Evolutionary conservation across 2,888 invertebrate species (phyloP).

Genomic region (Flexamia atlantica): DNA sequence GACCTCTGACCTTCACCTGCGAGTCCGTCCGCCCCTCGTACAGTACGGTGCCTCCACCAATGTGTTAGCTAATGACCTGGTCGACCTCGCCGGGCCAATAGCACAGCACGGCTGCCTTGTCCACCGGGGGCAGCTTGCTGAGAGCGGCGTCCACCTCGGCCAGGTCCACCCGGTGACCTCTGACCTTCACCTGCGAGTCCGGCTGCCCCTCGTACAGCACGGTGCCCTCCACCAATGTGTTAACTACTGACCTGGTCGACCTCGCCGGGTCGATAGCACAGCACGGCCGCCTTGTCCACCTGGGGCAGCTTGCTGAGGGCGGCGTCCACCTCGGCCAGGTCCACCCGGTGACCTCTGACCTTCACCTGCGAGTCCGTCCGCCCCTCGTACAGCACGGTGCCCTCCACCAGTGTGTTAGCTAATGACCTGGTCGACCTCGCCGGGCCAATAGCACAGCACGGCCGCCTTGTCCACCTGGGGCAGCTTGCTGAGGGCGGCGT

Average conservation of each 20-base stretch:
- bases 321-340: slow-evolving; percentile 88
- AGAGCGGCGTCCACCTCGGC: slow-evolving; percentile 88
- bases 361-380: slow-evolving; percentile 92
- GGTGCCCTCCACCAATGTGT: slow-evolving; percentile 82
- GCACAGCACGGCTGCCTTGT: slow-evolving; percentile 88
- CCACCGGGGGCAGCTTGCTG: slow-evolving; percentile 79
- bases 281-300: slow-evolving; percentile 87
- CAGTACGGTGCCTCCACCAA: slow-evolving; percentile 82
- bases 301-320: slow-evolving; percentile 80
- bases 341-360: slow-evolving; percentile 91
- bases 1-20: slow-evolving; percentile 91
- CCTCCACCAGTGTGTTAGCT: slow-evolving; percentile 82
- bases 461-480: slow-evolving; percentile 84
- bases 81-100: slow-evolving; percentile 83
- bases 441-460: slow-evolving; percentile 88
- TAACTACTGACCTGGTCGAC: slow-evolving; percentile 75
- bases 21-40: slow-evolving; percentile 92
- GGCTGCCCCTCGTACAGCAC: slow-evolving; percentile 88
- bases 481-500: slow-evolving; percentile 82
- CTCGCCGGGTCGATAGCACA: slow-evolving; percentile 88
- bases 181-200: slow-evolving; percentile 91
- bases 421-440: slow-evolving; percentile 77
- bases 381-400: slow-evolving; percentile 85
- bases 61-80: slow-evolving; percentile 74
- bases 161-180: slow-evolving; percentile 92